Evolutionary conservation across 1,140 invertebrate genomes (phyloP).

Genomic region (Geopemphigus sp.): DNA sequence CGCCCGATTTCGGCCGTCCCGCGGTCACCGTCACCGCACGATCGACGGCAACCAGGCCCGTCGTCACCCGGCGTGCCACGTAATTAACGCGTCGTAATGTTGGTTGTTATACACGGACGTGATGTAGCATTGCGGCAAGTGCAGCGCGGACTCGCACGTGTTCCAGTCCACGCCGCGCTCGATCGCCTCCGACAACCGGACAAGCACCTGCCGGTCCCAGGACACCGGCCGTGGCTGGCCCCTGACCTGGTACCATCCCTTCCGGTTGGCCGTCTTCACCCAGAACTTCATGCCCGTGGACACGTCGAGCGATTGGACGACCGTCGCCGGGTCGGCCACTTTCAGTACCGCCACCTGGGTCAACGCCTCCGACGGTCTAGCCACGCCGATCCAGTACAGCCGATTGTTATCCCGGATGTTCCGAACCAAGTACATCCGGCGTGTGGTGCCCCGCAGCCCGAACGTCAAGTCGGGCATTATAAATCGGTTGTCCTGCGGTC

Average conservation of each 20-base stretch:
- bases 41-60: not conserved
- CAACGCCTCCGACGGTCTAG: no score
- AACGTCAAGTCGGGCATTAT: not conserved
- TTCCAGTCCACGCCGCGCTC: not conserved
- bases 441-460: not conserved
- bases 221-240: not conserved
- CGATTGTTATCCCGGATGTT: not conserved
- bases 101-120: not conserved
- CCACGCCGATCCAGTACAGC: not conserved
- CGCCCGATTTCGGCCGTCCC: no score
- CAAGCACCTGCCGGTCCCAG: not conserved
- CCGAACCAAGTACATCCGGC: not conserved
- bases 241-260: not conserved
- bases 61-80: not conserved
- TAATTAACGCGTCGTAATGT: not conserved
- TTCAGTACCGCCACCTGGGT: not conserved
- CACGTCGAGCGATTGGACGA: not conserved
- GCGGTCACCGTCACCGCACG: no score
- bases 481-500: slow-evolving; percentile 1
- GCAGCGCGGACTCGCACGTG: not conserved
- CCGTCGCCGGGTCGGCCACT: not conserved
- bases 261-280: not conserved
- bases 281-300: not conserved
- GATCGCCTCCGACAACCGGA: not conserved
- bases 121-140: not conserved